Conservation (phyloP, 2,797 vertebrate species). For the Anableps anableps region DNA sequence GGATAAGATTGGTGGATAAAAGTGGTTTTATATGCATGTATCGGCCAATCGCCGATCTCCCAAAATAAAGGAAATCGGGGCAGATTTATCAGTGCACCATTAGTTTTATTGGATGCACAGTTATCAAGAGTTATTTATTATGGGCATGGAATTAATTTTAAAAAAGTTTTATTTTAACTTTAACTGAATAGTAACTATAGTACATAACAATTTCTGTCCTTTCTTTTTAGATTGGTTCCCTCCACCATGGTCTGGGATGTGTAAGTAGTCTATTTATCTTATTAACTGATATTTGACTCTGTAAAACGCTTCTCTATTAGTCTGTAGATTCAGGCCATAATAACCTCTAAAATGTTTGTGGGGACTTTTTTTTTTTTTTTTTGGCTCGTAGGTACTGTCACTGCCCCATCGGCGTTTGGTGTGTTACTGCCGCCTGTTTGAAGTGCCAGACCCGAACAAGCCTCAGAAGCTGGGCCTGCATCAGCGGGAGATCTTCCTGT, state of each 20-base stretch:
- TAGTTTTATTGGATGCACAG: not conserved
- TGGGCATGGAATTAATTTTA: not conserved
- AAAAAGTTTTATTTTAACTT: not conserved
- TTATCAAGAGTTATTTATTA: slow-evolving; percentile 1
- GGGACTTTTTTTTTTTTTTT: slow-evolving; percentile 18
- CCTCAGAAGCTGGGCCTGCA: slow-evolving; percentile 97
- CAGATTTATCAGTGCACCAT: not conserved
- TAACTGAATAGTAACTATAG: not conserved
- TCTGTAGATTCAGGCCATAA: slow-evolving; percentile 25
- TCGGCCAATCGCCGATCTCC: no score
- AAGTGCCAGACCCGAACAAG: slow-evolving; percentile 98
- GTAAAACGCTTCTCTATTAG: slow-evolving; percentile 26
- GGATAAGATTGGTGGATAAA: no score
- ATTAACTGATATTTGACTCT: slow-evolving; percentile 19
- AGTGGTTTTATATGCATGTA: no score
- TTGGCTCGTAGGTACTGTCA: slow-evolving; percentile 87
- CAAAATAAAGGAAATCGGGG: no score
- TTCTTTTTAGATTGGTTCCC: slow-evolving; percentile 91
- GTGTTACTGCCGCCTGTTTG: slow-evolving; percentile 98
- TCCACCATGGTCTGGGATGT: slow-evolving; percentile 97
- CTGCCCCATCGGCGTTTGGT: slow-evolving; percentile 95
- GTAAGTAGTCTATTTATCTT: slow-evolving; percentile 85
- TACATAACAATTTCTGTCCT: slow-evolving; percentile 36
- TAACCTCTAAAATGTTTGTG: slow-evolving; percentile 39
- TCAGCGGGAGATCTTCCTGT: slow-evolving; percentile 99